phyloP scores from a whole-genome alignment of 2,113 vertebrate species.

The Corythaixoides concolor region DNA sequence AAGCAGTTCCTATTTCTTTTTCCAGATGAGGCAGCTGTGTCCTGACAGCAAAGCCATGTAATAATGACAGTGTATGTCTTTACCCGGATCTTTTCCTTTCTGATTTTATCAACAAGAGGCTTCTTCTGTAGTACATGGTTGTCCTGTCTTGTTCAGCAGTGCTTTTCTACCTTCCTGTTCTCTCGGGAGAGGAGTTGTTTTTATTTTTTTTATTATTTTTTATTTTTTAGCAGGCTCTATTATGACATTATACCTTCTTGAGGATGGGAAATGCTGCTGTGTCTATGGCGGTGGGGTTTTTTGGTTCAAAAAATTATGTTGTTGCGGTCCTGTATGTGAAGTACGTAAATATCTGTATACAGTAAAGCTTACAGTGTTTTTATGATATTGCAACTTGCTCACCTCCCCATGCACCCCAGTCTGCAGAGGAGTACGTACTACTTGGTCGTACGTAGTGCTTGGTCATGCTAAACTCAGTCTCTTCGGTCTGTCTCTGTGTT shows the following conservation, averaged over 20 bases:
- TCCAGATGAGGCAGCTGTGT: neutral
- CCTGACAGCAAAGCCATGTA: neutral
- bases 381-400: neutral
- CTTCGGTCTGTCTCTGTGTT: neutral
- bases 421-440: no score
- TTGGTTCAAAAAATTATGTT: accelerated
- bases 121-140: neutral
- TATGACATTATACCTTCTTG: neutral
- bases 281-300: neutral
- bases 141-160: neutral
- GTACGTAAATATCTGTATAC: accelerated
- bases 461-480: neutral
- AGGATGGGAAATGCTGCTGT: neutral
- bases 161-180: neutral
- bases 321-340: accelerated
- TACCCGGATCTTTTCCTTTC: neutral
- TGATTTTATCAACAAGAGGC: neutral
- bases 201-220: neutral
- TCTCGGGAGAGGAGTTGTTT: neutral
- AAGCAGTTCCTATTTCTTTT: neutral
- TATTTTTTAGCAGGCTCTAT: neutral
- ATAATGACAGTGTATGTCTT: neutral
- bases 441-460: accelerated
- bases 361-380: accelerated
- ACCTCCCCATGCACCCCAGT: neutral